Conservation (phyloP, 2,888 invertebrate species). For the Hololepta plana region DNA sequence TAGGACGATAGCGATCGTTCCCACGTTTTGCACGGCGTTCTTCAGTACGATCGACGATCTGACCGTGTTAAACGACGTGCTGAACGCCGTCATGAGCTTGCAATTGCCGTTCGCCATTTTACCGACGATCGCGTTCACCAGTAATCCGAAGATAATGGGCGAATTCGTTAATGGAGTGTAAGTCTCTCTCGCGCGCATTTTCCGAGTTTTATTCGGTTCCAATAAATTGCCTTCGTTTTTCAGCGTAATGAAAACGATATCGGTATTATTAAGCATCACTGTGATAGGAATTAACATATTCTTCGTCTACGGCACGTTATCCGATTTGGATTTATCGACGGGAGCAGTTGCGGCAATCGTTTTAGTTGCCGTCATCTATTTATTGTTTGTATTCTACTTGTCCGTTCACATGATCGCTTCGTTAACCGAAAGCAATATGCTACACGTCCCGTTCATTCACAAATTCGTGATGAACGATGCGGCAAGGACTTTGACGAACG, state of each 20-base stretch:
- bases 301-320: slow-evolving; percentile 47
- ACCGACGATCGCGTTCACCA: slow-evolving; percentile 72
- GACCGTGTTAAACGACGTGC: slow-evolving; percentile 61
- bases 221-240: slow-evolving; percentile 17
- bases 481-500: too few relatives aligned
- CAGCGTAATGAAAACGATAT: slow-evolving; percentile 46
- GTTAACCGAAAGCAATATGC: slow-evolving; percentile 19
- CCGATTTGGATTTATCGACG: slow-evolving; percentile 24
- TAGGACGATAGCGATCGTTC: slow-evolving; percentile 56
- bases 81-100: slow-evolving; percentile 76
- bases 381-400: slow-evolving; percentile 49
- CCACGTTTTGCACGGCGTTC: slow-evolving; percentile 49
- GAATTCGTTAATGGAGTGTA: slow-evolving; percentile 63
- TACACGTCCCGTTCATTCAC: slow-evolving; percentile 8
- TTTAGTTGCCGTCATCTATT: slow-evolving; percentile 40
- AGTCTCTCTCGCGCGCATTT: slow-evolving; percentile 20
- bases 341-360: slow-evolving; percentile 26
- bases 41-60: slow-evolving; percentile 47
- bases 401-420: slow-evolving; percentile 43
- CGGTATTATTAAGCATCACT: slow-evolving; percentile 40
- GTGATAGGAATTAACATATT: slow-evolving; percentile 63
- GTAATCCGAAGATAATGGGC: slow-evolving; percentile 59
- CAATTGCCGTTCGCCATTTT: slow-evolving; percentile 74
- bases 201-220: neutral
- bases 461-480: neutral